Evolutionary conservation across 2,888 invertebrate species (phyloP).

Genomic region (Germaria angustata): DNA sequence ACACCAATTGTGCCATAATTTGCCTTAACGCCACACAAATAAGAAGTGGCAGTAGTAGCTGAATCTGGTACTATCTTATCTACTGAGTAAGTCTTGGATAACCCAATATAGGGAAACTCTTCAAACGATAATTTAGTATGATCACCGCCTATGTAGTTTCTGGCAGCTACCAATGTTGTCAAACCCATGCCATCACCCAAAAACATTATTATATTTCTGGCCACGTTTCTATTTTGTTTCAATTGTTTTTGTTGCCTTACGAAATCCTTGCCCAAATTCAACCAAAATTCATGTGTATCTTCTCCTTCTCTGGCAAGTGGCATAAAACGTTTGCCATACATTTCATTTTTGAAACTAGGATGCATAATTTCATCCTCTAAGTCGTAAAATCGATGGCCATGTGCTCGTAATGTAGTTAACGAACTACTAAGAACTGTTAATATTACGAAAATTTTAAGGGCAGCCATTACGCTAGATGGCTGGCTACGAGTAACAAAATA

Average conservation of each 20-base stretch:
- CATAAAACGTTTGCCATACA: accelerated
- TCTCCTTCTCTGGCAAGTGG: neutral
- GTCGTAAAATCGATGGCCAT: neutral
- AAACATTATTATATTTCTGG: slow-evolving; percentile 90
- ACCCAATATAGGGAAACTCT: slow-evolving; percentile 86
- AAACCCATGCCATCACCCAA: slow-evolving; percentile 94
- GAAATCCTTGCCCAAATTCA: slow-evolving; percentile 56
- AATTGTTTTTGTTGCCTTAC: slow-evolving; percentile 47
- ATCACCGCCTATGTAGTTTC: slow-evolving; percentile 88
- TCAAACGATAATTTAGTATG: slow-evolving; percentile 87
- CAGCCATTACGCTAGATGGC: neutral
- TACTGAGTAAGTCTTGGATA: slow-evolving; percentile 87
- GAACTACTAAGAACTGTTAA: neutral
- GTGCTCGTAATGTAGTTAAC: neutral
- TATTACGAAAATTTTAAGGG: neutral
- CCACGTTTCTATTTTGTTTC: slow-evolving; percentile 72
- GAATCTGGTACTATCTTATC: slow-evolving; percentile 85
- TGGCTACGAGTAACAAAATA: neutral
- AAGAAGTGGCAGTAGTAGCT: slow-evolving; percentile 66
- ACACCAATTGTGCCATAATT: slow-evolving; percentile 89
- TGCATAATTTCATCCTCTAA: slow-evolving; percentile 60
- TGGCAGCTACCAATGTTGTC: slow-evolving; percentile 88
- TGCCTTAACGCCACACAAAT: slow-evolving; percentile 87
- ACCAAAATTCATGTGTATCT: slow-evolving; percentile 64
- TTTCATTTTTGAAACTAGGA: slow-evolving; percentile 46